Conservation (phyloP, 2,113 vertebrate genomes). For the Rostratula benghalensis region DNA sequence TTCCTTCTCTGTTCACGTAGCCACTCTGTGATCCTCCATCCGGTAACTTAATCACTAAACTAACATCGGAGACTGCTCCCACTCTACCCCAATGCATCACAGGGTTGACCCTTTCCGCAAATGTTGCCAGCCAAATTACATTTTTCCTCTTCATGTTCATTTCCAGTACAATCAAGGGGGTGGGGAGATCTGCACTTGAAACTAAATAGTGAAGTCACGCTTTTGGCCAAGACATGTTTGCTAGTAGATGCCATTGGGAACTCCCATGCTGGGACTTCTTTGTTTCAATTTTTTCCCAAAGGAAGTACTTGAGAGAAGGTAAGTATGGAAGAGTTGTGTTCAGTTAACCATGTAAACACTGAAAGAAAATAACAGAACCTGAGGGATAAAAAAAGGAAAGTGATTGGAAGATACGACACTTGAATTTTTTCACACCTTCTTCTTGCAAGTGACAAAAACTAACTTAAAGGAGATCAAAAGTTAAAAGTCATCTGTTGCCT, state of each 20-base stretch:
- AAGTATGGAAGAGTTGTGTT: background rate
- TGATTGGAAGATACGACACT: background rate
- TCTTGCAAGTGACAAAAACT: background rate
- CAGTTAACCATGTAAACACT: background rate
- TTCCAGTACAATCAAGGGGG: background rate
- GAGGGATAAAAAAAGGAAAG: background rate
- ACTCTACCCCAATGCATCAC: background rate
- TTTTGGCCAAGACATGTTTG: background rate
- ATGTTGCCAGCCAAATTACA: background rate
- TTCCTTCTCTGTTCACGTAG: background rate
- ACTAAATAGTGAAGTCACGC: background rate
- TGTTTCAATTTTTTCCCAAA: background rate
- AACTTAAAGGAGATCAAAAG: background rate
- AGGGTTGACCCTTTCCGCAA: background rate
- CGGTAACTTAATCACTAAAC: constrained; percentile 23
- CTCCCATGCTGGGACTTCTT: background rate
- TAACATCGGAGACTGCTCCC: background rate
- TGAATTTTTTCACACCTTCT: background rate
- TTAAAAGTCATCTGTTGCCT: background rate
- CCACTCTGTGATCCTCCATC: background rate
- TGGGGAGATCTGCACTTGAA: background rate
- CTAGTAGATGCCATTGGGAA: background rate
- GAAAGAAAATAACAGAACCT: background rate
- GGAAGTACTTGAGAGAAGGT: background rate
- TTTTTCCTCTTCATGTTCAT: background rate